Percentiles rank a stretch among this genome's conserved stretches.
Evolutionary conservation across 2,113 vertebrate genomes (phyloP).

Genomic region (Nyctibius bracteatus): DNA sequence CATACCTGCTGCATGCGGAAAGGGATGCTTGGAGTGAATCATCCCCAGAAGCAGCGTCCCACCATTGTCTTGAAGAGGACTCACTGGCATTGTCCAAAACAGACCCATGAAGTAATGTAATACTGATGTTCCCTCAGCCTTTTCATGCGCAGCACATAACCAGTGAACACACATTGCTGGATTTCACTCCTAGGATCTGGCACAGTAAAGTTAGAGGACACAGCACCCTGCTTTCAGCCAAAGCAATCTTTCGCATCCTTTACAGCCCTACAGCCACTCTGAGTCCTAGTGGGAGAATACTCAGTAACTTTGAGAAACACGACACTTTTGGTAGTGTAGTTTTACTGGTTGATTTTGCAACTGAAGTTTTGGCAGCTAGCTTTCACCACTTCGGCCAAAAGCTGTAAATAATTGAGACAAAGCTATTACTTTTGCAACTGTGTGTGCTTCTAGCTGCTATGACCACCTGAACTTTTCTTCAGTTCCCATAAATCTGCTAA

Average conservation of each 20-base stretch:
- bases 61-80: not conserved
- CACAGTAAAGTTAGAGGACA: not conserved
- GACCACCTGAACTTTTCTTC: not conserved
- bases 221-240: fast-evolving
- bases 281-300: not conserved
- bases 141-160: not conserved
- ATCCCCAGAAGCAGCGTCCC: not conserved
- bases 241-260: not conserved
- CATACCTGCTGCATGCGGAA: not conserved
- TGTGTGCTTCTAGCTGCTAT: not conserved
- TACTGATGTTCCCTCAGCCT: fast-evolving
- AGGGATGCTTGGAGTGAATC: not conserved
- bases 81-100: not conserved
- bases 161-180: not conserved
- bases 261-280: not conserved
- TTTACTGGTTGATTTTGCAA: not conserved
- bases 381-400: not conserved
- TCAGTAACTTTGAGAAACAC: not conserved
- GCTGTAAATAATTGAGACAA: not conserved
- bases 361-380: not conserved
- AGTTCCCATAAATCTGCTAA: not conserved
- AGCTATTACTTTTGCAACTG: not conserved
- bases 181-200: not conserved
- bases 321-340: not conserved
- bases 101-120: not conserved